phyloP scores from a whole-genome alignment of 1,140 invertebrate genomes.

The Holotrichia oblita region DNA sequence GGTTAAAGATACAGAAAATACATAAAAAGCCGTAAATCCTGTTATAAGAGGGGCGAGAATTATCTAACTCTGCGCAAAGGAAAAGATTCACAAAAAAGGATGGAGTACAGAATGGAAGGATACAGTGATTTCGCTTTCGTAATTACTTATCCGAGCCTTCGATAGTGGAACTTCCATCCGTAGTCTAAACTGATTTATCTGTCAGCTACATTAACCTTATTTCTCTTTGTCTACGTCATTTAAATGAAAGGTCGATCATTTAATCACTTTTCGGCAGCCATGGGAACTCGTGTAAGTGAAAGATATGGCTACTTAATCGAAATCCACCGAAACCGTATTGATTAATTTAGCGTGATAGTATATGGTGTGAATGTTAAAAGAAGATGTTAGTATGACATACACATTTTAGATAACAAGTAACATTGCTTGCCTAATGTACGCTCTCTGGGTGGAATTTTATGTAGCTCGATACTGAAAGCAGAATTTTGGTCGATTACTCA shows the following conservation, averaged over 20 bases:
- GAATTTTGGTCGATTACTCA: too few relatives aligned
- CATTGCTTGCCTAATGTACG: too few relatives aligned
- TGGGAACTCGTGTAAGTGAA: neutral
- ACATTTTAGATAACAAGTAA: neutral
- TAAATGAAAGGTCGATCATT: slow-evolving; percentile 27
- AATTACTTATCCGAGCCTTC: slow-evolving; percentile 39
- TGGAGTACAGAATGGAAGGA: neutral
- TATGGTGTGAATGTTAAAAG: neutral
- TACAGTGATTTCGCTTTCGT: slow-evolving; percentile 20
- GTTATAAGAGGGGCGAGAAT: too few relatives aligned
- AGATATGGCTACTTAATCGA: slow-evolving; percentile 20
- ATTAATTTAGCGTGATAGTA: neutral
- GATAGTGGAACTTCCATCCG: slow-evolving; percentile 24
- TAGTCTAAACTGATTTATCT: slow-evolving; percentile 27
- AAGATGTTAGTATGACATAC: neutral
- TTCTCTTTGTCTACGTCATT: slow-evolving; percentile 37
- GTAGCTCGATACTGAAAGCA: too few relatives aligned
- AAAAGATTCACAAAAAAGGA: neutral
- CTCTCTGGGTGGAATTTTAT: too few relatives aligned
- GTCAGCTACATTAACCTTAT: slow-evolving; percentile 37
- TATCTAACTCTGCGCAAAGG: neutral
- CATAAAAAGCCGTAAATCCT: too few relatives aligned
- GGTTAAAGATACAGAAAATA: too few relatives aligned
- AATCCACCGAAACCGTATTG: neutral
- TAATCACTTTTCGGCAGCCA: neutral